These are phyloP conservation scores for Adoxophyes honmai DNA, from an alignment of 1,140 invertebrate genomes.

Conservation along the genomic window DNA sequence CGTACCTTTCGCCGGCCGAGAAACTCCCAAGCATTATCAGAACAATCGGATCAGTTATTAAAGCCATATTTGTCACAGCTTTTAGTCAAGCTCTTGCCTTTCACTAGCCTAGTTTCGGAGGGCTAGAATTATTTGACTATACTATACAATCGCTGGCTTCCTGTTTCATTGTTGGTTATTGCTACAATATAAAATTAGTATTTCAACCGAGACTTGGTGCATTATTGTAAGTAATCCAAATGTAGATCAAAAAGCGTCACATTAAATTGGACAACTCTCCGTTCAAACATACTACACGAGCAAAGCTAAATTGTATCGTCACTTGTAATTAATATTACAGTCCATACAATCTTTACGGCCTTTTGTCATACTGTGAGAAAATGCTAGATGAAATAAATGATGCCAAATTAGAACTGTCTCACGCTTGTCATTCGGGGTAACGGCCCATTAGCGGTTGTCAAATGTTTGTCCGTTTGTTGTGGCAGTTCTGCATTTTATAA, in stretches of 20 bases:
- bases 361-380: slow-evolving; percentile 9
- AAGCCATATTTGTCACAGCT: slow-evolving; percentile 12
- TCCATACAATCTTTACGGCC: background rate
- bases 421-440: background rate
- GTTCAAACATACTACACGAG: too few species aligned
- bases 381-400: background rate
- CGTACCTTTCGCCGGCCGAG: background rate
- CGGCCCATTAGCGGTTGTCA: background rate
- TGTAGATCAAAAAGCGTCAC: too few species aligned
- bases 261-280: too few species aligned
- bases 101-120: slow-evolving; percentile 7
- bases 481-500: too few species aligned
- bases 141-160: too few species aligned
- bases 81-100: slow-evolving; percentile 1
- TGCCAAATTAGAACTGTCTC: slow-evolving; percentile 1
- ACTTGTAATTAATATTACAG: too few species aligned
- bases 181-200: too few species aligned
- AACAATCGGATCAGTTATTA: slow-evolving; percentile 10
- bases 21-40: slow-evolving; percentile 3
- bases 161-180: too few species aligned
- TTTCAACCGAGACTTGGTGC: too few species aligned
- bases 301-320: too few species aligned
- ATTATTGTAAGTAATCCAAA: too few species aligned
- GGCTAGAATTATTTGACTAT: too few species aligned
- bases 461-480: background rate